Conservation (phyloP, 2,113 vertebrate genomes). For the Chlorodrepanis virens region DNA sequence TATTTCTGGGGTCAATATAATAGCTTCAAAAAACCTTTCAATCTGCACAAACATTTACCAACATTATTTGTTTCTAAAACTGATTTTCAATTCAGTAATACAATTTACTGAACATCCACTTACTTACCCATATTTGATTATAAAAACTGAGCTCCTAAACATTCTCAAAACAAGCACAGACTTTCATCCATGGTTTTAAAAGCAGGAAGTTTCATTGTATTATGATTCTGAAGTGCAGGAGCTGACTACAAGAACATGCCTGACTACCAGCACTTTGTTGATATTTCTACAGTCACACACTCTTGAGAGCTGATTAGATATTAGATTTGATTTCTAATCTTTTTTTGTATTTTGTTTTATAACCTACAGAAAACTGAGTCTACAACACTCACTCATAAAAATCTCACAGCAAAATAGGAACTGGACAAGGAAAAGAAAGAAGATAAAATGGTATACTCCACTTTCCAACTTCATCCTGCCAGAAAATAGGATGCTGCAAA, state of each 20-base stretch:
- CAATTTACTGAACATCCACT: neutral
- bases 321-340: neutral
- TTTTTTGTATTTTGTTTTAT: neutral
- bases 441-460: neutral
- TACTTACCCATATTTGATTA: neutral
- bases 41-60: neutral
- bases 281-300: neutral
- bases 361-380: neutral
- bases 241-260: neutral
- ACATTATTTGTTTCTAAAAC: neutral
- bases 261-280: neutral
- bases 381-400: neutral
- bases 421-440: neutral
- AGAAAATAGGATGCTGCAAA: neutral
- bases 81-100: neutral
- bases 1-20: neutral
- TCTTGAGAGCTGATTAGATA: neutral
- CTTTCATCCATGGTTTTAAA: neutral
- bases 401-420: neutral
- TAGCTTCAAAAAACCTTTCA: neutral
- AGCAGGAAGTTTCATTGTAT: neutral
- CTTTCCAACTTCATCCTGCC: neutral
- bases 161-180: neutral
- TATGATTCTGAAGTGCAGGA: neutral
- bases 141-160: neutral